Base-by-base conservation (phyloP, 2,797 vertebrate genomes). In the Diceros bicornis region DNA sequence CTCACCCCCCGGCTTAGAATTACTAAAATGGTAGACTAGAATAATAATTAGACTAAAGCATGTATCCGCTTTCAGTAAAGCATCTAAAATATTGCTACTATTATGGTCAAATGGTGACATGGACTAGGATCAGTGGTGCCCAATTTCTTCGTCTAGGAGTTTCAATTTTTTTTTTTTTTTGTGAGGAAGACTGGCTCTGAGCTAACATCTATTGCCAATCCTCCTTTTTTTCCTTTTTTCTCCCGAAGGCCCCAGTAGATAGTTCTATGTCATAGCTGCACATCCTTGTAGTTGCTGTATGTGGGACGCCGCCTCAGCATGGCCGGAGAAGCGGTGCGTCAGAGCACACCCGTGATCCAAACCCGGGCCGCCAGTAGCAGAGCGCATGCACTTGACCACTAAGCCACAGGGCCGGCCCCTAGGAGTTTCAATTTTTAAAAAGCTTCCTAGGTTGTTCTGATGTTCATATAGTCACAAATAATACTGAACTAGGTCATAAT, bases 1-100 rank as follows among this genome's bases (percentile, higher is more conserved):
- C 27, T 52, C 5, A 95, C 3, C 29, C 7, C 55, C 66, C 5
- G 27, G 50, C 37, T 61, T 55, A 83, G 14, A 94, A 78, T 75
- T 87, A 82, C 25, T 74, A 74, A 82, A 61, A 78, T 11, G 32
- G 17, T 61, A 82, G 57, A 83, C 18, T 32, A 94, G 25, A 74
- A 87, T 64, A 81, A 44, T 68, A 84, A 68, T 57, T 77, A 72
- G 7, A 89, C 79, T 20, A 89, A 50, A 12, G 13, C 12, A 89
- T 52, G 9, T 55, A 37, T 75, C n/a, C 77, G 20, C 37, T 84
- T 90, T 91, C 34, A 94, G 68, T 18, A 84, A 87, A 87, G 34
- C 23, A 91, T 34, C 23, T 90, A 29, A 90, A 91, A 91, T 57
- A 96, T 2, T 95, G 23, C 25, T 79, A 62, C 66, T 81, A 96